Evolutionary conservation across 2,797 vertebrate species (phyloP).

Genomic region (Eurystomus glaucurus): DNA sequence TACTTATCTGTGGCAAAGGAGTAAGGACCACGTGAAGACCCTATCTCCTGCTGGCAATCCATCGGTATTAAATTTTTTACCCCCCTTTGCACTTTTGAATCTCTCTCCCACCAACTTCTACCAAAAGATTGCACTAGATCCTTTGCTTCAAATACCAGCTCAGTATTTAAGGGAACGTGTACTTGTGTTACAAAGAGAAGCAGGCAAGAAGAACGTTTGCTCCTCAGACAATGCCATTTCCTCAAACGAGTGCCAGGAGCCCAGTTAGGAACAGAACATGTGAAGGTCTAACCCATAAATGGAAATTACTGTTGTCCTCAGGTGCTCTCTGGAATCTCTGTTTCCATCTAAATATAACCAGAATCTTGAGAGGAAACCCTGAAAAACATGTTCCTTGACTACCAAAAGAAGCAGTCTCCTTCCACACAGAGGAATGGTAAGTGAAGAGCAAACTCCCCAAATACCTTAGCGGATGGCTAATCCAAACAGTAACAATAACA

Average conservation of each 20-base stretch:
- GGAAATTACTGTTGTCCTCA: conserved; percentile 1
- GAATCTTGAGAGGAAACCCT: conserved; percentile 11
- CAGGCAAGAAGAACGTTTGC: not conserved
- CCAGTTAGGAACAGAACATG: not conserved
- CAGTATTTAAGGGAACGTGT: not conserved
- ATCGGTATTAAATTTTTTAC: not conserved
- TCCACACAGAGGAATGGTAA: not conserved
- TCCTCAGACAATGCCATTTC: conserved; percentile 17
- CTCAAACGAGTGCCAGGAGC: not conserved
- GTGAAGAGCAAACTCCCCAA: not conserved
- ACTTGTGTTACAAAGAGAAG: not conserved
- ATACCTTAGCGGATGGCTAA: not conserved
- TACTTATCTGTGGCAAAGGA: not conserved
- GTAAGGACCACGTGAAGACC: not conserved
- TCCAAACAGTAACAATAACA: not conserved
- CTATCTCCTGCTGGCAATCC: not conserved
- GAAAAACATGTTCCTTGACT: not conserved
- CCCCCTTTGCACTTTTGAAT: not conserved
- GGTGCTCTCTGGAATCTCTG: not conserved
- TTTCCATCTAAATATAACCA: conserved; percentile 29
- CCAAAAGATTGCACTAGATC: not conserved
- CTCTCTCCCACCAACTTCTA: not conserved
- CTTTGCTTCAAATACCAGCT: not conserved
- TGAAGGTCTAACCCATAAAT: not conserved
- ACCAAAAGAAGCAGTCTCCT: not conserved